phyloP scores from a whole-genome alignment of 2,113 vertebrate species.

The Chinchilla lanigera region DNA sequence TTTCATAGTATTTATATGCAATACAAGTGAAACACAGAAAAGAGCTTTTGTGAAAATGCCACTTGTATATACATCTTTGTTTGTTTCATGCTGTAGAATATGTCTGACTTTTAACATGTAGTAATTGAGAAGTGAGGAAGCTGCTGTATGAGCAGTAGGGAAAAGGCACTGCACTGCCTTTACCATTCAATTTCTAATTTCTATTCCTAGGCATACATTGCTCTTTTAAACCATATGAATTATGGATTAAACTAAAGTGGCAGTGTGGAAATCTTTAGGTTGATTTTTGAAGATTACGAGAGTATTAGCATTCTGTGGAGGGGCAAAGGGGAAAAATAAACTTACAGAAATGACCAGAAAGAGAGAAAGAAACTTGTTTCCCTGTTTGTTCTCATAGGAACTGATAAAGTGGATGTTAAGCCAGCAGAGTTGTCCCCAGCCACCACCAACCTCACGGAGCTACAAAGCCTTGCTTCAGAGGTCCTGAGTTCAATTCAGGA shows the following conservation, averaged over 20 bases:
- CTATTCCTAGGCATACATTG: constrained; percentile 64
- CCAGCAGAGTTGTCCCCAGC: neutral
- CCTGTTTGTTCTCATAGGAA: constrained; percentile 70
- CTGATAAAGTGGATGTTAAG: constrained; percentile 54
- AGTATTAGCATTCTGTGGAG: constrained; percentile 67
- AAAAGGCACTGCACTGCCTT: neutral
- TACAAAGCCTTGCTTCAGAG: too few species aligned
- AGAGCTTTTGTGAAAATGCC: constrained; percentile 56
- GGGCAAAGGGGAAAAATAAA: constrained; percentile 38
- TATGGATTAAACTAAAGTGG: constrained; percentile 72
- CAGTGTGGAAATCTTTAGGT: constrained; percentile 62
- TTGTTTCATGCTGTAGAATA: constrained; percentile 16
- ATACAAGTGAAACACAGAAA: constrained; percentile 48
- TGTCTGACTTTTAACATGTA: constrained; percentile 45
- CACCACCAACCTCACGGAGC: neutral
- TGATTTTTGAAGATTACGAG: constrained; percentile 62
- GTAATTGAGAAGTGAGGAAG: constrained; percentile 25
- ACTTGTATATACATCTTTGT: constrained; percentile 29
- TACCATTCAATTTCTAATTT: constrained; percentile 20
- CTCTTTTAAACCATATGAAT: constrained; percentile 72
- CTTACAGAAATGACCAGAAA: constrained; percentile 50
- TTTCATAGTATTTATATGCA: constrained; percentile 54
- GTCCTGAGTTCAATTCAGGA: too few species aligned
- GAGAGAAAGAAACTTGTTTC: constrained; percentile 76
- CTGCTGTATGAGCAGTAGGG: constrained; percentile 43